phyloP scores from a whole-genome alignment of 2,797 vertebrate genomes.

The Macroramphosus scolopax region DNA sequence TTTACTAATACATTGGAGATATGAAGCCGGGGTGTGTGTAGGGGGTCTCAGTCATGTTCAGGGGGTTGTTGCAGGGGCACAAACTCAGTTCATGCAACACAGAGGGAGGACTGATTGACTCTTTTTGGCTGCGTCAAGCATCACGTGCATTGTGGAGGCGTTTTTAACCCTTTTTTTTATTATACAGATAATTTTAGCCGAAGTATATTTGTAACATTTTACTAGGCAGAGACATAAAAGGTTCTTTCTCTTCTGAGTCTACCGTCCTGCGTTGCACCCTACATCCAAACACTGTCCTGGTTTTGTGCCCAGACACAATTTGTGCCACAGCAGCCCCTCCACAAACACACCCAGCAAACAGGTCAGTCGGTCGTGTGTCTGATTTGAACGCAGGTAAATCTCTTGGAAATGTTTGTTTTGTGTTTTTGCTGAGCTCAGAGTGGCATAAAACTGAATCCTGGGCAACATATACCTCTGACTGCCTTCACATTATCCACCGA shows the following conservation, averaged over 20 bases:
- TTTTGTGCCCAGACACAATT: slow-evolving; percentile 44
- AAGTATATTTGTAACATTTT: slow-evolving; percentile 34
- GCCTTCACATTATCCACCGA: slow-evolving; percentile 34
- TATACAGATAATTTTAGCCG: slow-evolving; percentile 40
- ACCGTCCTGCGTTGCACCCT: slow-evolving; percentile 24
- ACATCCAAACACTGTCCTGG: slow-evolving; percentile 28
- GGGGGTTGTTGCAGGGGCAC: slow-evolving; percentile 28
- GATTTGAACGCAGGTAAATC: slow-evolving; percentile 43
- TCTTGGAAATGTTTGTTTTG: slow-evolving; percentile 48
- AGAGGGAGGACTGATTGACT: neutral
- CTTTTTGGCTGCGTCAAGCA: slow-evolving; percentile 10
- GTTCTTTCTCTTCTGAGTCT: slow-evolving; percentile 37
- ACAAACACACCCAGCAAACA: slow-evolving; percentile 53
- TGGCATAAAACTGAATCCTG: slow-evolving; percentile 33
- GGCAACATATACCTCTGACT: slow-evolving; percentile 29
- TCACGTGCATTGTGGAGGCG: slow-evolving; percentile 37
- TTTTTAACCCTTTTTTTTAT: slow-evolving; percentile 15
- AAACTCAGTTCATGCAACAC: slow-evolving; percentile 15
- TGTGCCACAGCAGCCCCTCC: slow-evolving; percentile 52
- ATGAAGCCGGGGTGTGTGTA: slow-evolving; percentile 42
- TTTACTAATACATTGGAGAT: slow-evolving; percentile 68
- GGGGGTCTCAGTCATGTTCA: slow-evolving; percentile 33
- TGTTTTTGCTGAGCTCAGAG: slow-evolving; percentile 46
- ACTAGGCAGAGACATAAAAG: slow-evolving; percentile 27
- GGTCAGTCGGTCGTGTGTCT: slow-evolving; percentile 29